phyloP scores from a whole-genome alignment of 2,113 vertebrate species.

The Gallinago paraguaiae region DNA sequence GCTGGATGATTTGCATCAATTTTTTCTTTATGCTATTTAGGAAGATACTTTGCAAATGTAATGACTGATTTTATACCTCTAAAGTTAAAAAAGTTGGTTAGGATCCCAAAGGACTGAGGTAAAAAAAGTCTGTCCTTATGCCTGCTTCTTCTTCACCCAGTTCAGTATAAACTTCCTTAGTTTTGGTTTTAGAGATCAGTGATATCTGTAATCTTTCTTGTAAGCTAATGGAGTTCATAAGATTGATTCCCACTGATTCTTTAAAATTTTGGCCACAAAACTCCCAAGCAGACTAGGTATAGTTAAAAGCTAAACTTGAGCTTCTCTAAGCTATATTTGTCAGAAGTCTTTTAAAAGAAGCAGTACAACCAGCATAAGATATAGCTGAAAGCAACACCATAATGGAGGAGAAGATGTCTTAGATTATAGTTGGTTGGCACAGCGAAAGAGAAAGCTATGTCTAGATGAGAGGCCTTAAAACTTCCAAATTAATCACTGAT shows the following conservation, averaged over 20 bases:
- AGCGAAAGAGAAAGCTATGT: not conserved
- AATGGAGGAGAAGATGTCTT: not conserved
- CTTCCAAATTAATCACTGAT: not conserved
- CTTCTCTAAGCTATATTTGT: not conserved
- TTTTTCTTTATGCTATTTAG: not conserved
- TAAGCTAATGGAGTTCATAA: not conserved
- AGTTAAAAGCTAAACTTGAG: not conserved
- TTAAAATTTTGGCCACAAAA: not conserved
- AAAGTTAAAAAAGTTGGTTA: not conserved
- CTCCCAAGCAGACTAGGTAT: not conserved
- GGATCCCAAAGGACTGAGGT: not conserved
- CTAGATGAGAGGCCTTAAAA: not conserved
- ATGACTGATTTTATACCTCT: not conserved
- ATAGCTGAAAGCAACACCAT: not conserved
- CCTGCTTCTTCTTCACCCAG: not conserved
- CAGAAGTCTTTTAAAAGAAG: not conserved
- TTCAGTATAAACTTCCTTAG: not conserved
- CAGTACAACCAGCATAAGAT: not conserved
- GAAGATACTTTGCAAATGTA: not conserved
- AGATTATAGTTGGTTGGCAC: not conserved
- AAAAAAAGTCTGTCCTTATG: not conserved
- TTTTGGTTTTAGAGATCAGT: not conserved
- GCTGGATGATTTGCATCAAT: not conserved
- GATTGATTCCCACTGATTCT: not conserved
- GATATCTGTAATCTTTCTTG: not conserved